Evolutionary conservation across 2,113 vertebrate species (phyloP).

Genomic region (Phylloscopus trochilus): DNA sequence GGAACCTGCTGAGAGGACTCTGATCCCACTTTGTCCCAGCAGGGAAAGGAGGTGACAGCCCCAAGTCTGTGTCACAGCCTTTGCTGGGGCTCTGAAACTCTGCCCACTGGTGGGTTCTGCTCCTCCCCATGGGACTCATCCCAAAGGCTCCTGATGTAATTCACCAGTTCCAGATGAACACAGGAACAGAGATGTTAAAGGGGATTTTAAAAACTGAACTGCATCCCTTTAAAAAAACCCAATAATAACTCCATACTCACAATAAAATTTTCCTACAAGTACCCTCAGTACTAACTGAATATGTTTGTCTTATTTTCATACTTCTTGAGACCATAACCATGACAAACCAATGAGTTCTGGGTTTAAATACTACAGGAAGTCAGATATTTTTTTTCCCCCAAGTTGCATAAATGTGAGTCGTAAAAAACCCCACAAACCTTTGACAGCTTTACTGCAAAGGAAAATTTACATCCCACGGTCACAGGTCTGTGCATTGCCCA

Average conservation of each 20-base stretch:
- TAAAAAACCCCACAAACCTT: conserved; percentile 25
- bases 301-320: not conserved
- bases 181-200: not conserved
- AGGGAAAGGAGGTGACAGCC: not conserved
- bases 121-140: not conserved
- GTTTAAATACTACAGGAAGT: not conserved
- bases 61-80: not conserved
- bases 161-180: not conserved
- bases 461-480: conserved; percentile 62
- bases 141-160: accelerated
- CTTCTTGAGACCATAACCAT: not conserved
- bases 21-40: not conserved
- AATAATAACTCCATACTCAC: not conserved
- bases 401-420: conserved; percentile 26
- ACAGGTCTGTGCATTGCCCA: conserved; percentile 36
- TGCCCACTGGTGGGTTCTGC: accelerated
- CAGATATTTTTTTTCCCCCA: not conserved
- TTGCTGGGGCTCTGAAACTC: not conserved
- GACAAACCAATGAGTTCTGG: not conserved
- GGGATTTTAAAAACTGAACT: not conserved
- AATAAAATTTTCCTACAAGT: not conserved
- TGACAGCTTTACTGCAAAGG: conserved; percentile 65
- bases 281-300: not conserved
- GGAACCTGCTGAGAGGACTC: not conserved
- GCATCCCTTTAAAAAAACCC: not conserved